Evolutionary conservation across 2,113 vertebrate species (phyloP).

Genomic region (Epinephelus lanceolatus): DNA sequence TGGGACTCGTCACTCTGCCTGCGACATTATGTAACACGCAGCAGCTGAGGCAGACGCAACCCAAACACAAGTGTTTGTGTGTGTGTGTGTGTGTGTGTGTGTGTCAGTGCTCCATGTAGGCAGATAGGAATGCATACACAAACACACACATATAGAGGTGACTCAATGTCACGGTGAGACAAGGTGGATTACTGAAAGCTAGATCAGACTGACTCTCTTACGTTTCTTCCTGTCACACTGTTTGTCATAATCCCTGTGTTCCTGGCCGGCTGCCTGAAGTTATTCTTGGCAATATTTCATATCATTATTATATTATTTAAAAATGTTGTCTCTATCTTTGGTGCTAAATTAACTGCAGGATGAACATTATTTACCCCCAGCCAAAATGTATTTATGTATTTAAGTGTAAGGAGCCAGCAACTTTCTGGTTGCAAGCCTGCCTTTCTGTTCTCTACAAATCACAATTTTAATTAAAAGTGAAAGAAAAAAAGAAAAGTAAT

Average conservation of each 20-base stretch:
- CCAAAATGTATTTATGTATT: too few species aligned
- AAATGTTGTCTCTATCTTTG: too few species aligned
- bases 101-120: neutral
- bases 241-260: neutral
- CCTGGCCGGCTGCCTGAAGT: neutral
- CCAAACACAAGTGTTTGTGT: neutral
- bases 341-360: too few species aligned
- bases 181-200: constrained; percentile 11
- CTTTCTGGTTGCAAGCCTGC: too few species aligned
- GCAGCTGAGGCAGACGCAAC: constrained; percentile 60
- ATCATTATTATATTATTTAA: too few species aligned
- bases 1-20: constrained; percentile 32
- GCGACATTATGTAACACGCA: constrained; percentile 62
- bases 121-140: constrained; percentile 47
- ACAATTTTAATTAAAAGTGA: too few species aligned
- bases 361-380: too few species aligned
- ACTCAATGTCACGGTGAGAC: constrained; percentile 62
- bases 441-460: too few species aligned
- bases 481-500: too few species aligned
- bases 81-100: constrained; percentile 28
- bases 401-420: too few species aligned
- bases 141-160: constrained; percentile 39
- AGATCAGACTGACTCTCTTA: constrained; percentile 32
- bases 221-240: constrained; percentile 4
- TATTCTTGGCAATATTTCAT: neutral